A percentile compares a stretch with the other conserved stretches of the same genome.
Evolutionary conservation across 2,888 invertebrate species (phyloP).

Genomic region (Pterostichus madidus): DNA sequence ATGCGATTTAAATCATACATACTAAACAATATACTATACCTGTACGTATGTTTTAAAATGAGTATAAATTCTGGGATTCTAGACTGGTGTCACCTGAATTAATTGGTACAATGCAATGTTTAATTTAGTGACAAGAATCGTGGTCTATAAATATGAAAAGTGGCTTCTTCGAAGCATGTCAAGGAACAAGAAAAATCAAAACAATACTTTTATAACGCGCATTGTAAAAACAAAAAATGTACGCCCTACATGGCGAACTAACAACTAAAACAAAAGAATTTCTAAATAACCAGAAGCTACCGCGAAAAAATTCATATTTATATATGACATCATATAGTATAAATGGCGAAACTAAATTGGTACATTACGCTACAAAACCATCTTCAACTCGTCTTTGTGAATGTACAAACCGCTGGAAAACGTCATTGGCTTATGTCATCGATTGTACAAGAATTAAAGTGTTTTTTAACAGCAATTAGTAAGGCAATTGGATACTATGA

Average conservation of each 20-base stretch:
- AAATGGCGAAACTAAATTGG: conserved; percentile 60
- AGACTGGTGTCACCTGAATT: not conserved
- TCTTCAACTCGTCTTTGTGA: conserved; percentile 16
- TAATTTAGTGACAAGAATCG: not conserved
- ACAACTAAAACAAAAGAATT: conserved; percentile 55
- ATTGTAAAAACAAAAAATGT: not conserved
- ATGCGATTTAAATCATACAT: too few species aligned
- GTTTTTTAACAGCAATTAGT: conserved; percentile 65
- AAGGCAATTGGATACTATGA: conserved; percentile 55
- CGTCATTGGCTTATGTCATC: conserved; percentile 1
- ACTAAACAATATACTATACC: too few species aligned
- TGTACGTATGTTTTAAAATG: too few species aligned
- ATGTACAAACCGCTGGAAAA: not conserved
- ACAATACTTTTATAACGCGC: conserved; percentile 19
- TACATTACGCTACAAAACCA: conserved; percentile 35
- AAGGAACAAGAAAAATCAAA: conserved; percentile 29
- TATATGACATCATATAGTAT: conserved; percentile 61
- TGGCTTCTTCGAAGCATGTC: not conserved
- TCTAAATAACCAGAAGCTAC: conserved; percentile 48
- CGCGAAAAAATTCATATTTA: conserved; percentile 59
- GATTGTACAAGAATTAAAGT: conserved; percentile 63
- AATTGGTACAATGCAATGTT: not conserved
- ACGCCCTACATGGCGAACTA: conserved; percentile 24
- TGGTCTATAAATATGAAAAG: not conserved
- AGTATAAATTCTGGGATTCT: too few species aligned